Percentiles rank a stretch among this genome's conserved stretches.
These are phyloP conservation scores for Actias luna DNA, from an alignment of 2,888 invertebrate species.

Conservation along the genomic window DNA sequence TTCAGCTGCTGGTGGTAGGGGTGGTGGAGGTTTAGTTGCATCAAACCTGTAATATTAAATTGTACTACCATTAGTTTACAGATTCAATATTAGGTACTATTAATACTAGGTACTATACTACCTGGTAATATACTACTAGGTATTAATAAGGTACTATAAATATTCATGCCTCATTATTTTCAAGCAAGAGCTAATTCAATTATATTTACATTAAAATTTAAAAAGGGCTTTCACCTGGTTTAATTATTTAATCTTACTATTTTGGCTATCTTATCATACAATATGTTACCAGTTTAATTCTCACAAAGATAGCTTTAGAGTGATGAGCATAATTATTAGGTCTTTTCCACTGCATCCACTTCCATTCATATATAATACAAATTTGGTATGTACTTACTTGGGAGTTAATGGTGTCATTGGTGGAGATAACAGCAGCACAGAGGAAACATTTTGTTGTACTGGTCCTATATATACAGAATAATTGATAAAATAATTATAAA, in stretches of 20 bases:
- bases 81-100: not conserved
- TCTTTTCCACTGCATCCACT: no score
- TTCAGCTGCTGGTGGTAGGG: not conserved
- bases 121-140: not conserved
- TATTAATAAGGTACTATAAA: no score
- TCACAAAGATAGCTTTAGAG: not conserved
- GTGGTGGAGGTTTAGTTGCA: constrained; percentile 25
- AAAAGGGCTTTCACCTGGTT: no score
- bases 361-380: not conserved
- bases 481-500: not conserved
- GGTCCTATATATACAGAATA: not conserved
- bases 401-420: not conserved
- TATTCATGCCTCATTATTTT: no score
- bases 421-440: not conserved
- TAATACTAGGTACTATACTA: not conserved
- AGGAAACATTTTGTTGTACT: not conserved
- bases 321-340: no score
- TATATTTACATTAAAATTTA: no score
- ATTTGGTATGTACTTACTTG: not conserved
- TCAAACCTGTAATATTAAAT: not conserved
- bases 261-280: no score
- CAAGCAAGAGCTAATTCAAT: no score
- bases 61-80: not conserved
- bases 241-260: no score
- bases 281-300: not conserved